Evolutionary conservation across 2,797 vertebrate species (phyloP), one percentile per base, ranked within the genome.

Genomic region (Lepus townsendii): DNA sequence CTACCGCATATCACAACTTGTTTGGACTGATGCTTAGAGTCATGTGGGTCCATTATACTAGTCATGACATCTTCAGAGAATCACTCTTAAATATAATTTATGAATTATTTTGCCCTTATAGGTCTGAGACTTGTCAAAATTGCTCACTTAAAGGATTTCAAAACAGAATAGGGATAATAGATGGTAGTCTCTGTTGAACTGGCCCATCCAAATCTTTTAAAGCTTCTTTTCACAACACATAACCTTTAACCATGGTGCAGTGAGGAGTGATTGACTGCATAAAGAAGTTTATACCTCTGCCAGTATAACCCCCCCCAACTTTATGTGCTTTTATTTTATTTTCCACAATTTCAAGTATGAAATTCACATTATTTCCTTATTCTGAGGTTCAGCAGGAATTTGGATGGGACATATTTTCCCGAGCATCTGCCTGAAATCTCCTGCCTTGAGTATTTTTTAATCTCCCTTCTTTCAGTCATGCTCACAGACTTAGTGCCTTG

Each of bases 391-490:
- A 68, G 73, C 63, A 84, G 73, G 88, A 94, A 93, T 95, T 83
- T 71, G 65, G 35, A 75, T 82, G 47, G 82, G 83, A 75, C 75
- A 79, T 80, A 93, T 78, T 96, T 96, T 95, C 95, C 97, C 87
- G 32, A 96, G 76, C 50, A 79, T 92, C 83, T 91, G 94, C 86
- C 93, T 96, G 83, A 72, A 77, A 93, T 80, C 27, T 83, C 80
- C 83, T 83, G 93, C 82, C 75, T 91, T 94, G 82, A 94, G 87
- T 89, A 95, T 79, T 94, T 92, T 88, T 84, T 88, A 94, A 96
- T 93, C 83, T 80, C 52, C 16, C 10, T 86, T 88, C 35, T 50
- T 94, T 90, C 76, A 73, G 77, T 96, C 94, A 88, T 79, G 52
- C 82, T 95, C 24, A 20, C 71, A 85, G 79, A 63, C 47, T 93